Evolutionary conservation across 1,140 invertebrate species (phyloP).

Genomic region (Formica selysi): DNA sequence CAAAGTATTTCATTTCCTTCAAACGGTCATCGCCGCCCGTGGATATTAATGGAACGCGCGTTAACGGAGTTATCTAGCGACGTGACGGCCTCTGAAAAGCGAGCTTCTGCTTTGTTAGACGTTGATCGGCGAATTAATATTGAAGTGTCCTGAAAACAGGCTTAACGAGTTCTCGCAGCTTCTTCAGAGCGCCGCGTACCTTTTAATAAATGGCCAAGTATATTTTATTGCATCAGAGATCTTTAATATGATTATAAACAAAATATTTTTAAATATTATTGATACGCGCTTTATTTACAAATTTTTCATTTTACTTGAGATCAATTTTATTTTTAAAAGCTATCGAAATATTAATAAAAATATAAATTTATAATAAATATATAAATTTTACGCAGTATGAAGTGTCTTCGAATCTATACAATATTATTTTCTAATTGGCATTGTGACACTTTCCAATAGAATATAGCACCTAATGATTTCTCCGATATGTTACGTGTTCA

Average conservation of each 20-base stretch:
- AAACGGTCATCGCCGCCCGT: conserved; percentile 56
- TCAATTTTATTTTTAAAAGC: background rate
- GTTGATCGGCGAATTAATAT: conserved; percentile 42
- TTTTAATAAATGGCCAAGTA: conserved; percentile 1
- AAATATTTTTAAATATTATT: background rate
- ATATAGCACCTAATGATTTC: conserved; percentile 17
- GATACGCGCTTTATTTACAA: background rate
- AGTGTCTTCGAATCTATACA: background rate
- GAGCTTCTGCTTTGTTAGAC: conserved; percentile 53
- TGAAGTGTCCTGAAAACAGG: conserved; percentile 66
- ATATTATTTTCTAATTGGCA: background rate
- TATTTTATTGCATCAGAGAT: background rate
- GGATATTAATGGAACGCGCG: conserved; percentile 57
- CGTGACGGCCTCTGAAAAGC: conserved; percentile 70
- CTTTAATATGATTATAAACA: background rate
- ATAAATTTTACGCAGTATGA: background rate
- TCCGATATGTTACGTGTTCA: conserved; percentile 3
- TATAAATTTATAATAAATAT: too few relatives aligned
- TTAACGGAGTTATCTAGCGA: conserved; percentile 73
- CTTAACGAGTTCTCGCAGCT: conserved; percentile 67
- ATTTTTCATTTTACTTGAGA: background rate
- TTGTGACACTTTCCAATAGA: background rate
- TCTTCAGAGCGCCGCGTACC: conserved; percentile 36
- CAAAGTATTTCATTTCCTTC: conserved; percentile 65
- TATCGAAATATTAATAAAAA: background rate